Evolutionary conservation across 2,797 vertebrate species (phyloP).

Genomic region (Oryzias sinensis): DNA sequence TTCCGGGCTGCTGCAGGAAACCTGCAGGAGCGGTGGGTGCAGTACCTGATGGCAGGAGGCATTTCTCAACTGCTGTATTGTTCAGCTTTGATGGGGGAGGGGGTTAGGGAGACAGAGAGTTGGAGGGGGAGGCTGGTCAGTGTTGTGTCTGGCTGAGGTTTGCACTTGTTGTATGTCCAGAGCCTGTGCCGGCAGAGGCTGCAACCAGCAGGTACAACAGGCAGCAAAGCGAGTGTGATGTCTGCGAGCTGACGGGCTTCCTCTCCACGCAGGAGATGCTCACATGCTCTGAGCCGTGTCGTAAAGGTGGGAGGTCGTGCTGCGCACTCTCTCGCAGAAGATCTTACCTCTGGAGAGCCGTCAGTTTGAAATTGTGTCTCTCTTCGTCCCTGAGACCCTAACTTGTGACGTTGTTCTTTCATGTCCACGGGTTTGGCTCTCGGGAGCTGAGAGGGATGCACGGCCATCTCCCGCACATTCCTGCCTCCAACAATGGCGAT

Average conservation of each 20-base stretch:
- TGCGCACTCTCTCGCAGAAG: too few species aligned
- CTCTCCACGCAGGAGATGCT: slow-evolving; percentile 20
- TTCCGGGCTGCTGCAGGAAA: slow-evolving; percentile 10
- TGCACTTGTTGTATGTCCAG: slow-evolving; percentile 74
- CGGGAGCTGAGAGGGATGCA: slow-evolving; percentile 97
- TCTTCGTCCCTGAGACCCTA: slow-evolving; percentile 99
- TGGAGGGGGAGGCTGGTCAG: slow-evolving; percentile 51
- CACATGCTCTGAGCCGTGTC: slow-evolving; percentile 4
- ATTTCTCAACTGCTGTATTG: slow-evolving; percentile 75
- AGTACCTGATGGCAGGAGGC: slow-evolving; percentile 65
- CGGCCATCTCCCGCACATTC: slow-evolving; percentile 71
- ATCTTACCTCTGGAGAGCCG: slow-evolving; percentile 18
- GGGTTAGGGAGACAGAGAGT: slow-evolving; percentile 8
- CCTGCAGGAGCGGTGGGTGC: slow-evolving; percentile 32
- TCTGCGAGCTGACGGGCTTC: slow-evolving; percentile 1
- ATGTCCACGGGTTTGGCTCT: slow-evolving; percentile 99
- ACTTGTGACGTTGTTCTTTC: slow-evolving; percentile 99
- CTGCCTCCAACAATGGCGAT: slow-evolving; percentile 60
- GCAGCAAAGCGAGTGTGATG: neutral
- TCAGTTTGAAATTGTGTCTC: slow-evolving; percentile 79
- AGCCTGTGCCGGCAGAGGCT: slow-evolving; percentile 16
- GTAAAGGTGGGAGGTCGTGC: too few species aligned
- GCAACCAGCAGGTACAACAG: slow-evolving; percentile 10
- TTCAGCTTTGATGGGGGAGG: slow-evolving; percentile 51
- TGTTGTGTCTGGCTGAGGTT: slow-evolving; percentile 79